Evolutionary conservation across 2,888 invertebrate genomes (phyloP).

Genomic region (Isotomurus palustris): DNA sequence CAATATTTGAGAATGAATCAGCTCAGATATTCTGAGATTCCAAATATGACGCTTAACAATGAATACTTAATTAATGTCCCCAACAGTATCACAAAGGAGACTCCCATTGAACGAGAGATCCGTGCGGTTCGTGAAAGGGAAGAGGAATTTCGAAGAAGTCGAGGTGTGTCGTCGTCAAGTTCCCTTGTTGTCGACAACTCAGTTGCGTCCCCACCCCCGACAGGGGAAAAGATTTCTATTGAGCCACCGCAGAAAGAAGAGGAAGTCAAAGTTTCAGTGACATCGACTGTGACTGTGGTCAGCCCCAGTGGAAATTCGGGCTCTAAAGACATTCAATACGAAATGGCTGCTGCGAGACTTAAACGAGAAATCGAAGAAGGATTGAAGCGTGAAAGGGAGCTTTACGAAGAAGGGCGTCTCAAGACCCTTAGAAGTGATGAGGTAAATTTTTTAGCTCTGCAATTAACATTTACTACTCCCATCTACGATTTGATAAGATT

Average conservation of each 20-base stretch:
- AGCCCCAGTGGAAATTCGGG: background rate
- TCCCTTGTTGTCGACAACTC: background rate
- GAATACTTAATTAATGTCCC: too few relatives aligned
- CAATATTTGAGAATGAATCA: too few relatives aligned
- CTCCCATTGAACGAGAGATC: slow-evolving; percentile 56
- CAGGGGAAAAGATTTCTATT: too few relatives aligned
- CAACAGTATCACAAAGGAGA: slow-evolving; percentile 48
- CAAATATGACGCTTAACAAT: too few relatives aligned
- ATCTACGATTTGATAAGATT: too few relatives aligned
- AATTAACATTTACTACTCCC: too few relatives aligned
- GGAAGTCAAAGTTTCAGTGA: background rate
- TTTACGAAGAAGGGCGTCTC: slow-evolving; percentile 29
- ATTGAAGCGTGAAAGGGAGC: slow-evolving; percentile 39
- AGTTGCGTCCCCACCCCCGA: background rate
- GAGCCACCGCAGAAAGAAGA: background rate
- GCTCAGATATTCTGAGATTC: too few relatives aligned
- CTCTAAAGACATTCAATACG: slow-evolving; percentile 34
- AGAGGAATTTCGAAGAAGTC: slow-evolving; percentile 51
- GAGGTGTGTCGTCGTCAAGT: slow-evolving; percentile 29
- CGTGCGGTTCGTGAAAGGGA: slow-evolving; percentile 54
- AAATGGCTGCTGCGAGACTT: slow-evolving; percentile 43
- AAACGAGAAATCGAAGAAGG: slow-evolving; percentile 43
- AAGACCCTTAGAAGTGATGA: slow-evolving; percentile 8
- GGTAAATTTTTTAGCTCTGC: too few relatives aligned
- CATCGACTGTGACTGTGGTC: too few relatives aligned